Evolutionary conservation across 2,113 vertebrate genomes (phyloP).

Genomic region (Antennarius striatus): DNA sequence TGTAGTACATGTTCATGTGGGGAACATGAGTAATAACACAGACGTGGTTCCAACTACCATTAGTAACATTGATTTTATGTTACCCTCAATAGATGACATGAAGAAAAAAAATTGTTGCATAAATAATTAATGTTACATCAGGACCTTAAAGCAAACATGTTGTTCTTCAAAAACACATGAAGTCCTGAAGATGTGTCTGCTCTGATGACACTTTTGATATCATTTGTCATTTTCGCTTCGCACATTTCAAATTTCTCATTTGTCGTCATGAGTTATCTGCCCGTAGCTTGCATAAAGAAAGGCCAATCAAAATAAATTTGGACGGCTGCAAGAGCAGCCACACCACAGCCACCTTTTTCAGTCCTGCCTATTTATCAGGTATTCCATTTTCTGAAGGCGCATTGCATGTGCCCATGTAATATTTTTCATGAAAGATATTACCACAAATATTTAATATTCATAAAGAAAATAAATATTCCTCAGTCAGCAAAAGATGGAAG

Average conservation of each 20-base stretch:
- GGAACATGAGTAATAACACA: not conserved
- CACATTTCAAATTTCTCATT: constrained; percentile 45
- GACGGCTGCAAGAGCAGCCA: constrained; percentile 64
- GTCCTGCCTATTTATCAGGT: constrained; percentile 44
- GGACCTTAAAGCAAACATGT: constrained; percentile 10
- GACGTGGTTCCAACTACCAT: too few relatives aligned
- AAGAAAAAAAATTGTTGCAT: too few relatives aligned
- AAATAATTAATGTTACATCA: not conserved
- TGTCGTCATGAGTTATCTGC: constrained; percentile 54
- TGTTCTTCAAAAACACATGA: constrained; percentile 12
- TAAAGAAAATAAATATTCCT: too few relatives aligned
- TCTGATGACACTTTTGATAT: constrained; percentile 25
- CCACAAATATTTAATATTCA: not conserved
- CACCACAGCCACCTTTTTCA: constrained; percentile 53
- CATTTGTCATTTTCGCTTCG: constrained; percentile 21
- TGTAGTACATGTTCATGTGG: not conserved
- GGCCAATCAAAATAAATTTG: constrained; percentile 75
- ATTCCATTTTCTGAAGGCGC: too few relatives aligned
- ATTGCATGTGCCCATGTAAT: not conserved
- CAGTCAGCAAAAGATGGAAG: too few relatives aligned
- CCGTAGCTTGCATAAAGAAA: constrained; percentile 54
- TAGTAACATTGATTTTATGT: too few relatives aligned
- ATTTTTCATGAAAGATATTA: constrained; percentile 4
- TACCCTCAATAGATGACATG: too few relatives aligned
- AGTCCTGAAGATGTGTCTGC: not conserved